Evolutionary conservation across 2,797 vertebrate genomes (phyloP), one percentile per base, ranked within the genome.

Genomic region (Hyperoplus lanceolatus): DNA sequence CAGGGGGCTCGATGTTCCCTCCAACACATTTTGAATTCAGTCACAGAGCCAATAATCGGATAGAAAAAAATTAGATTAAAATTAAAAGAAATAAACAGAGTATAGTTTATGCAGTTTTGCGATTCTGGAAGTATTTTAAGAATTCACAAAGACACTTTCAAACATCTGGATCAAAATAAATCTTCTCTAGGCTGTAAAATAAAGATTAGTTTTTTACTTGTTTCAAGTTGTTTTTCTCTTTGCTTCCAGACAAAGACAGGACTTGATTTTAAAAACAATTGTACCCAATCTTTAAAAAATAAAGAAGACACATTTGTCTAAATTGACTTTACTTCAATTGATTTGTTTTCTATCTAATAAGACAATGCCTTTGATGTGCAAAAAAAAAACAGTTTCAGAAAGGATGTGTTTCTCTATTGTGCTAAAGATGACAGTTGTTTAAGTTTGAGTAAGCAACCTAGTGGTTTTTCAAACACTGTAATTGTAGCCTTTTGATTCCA

Each of bases 1-100:
- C 62, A 3, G 53, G 6, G 48, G 39, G 51, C 41, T 4, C 38
- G 45, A 48, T 54, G 12, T 53, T 43, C 55, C 43, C 55, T 41
- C 45, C 16, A 14, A 70, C 45, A 74, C 66, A 67, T 36, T 57
- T 61, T 29, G 43, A 8, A 15, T 21, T 43, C 14, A 64, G 48
- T 8, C 21, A 21, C 50, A 8, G 16, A 65, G 36, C n/a, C 42
- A 16, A 65, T 9, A 43, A 14, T 46, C 13, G 3, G 14, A 62
- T 38, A 48, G 29, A 38, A 9, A 36, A 42, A 48, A 59, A 64
- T 6, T 38, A 8, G 1, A 4, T 10, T 4, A 21, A 45, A 29
- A 46, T 9, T 29, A 68, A 38, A 8, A 6, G 16, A n/a, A 42
- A n/a, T 0, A 13, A 4, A 14, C 49, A 73, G 12, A 62, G 10